phyloP scores from a whole-genome alignment of 2,113 vertebrate species.

The Strix uralensis region DNA sequence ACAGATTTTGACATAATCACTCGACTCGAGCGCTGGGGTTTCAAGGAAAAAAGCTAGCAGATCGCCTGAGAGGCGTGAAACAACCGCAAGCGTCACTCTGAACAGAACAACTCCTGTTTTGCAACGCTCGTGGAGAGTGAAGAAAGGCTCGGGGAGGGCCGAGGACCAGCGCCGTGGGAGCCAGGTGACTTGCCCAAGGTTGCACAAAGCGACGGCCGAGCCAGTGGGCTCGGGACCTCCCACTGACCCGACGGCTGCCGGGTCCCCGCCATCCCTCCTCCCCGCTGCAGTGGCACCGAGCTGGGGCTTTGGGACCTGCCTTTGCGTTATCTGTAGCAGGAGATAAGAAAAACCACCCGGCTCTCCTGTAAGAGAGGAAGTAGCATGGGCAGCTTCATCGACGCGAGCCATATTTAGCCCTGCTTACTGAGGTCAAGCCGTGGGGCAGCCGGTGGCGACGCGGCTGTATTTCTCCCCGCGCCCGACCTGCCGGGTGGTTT shows the following conservation, averaged over 20 bases:
- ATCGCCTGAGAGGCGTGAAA: background rate
- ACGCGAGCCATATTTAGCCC: background rate
- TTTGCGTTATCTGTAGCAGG: background rate
- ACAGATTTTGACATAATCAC: background rate
- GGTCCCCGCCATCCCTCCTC: fast-evolving
- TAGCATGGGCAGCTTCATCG: background rate
- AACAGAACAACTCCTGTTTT: background rate
- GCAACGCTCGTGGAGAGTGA: background rate
- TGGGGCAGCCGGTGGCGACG: fast-evolving
- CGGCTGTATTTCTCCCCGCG: fast-evolving
- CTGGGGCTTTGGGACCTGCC: background rate
- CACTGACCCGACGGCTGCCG: fast-evolving
- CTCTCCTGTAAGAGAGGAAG: background rate
- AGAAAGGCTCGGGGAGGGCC: background rate
- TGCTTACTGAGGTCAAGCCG: background rate
- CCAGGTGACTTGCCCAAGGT: background rate
- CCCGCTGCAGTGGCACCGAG: fast-evolving
- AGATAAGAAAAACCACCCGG: background rate
- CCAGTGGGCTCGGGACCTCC: fast-evolving
- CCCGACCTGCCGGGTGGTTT: background rate
- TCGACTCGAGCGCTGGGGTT: background rate
- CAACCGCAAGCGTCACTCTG: background rate
- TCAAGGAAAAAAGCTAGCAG: background rate
- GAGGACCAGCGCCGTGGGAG: background rate
- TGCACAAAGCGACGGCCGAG: background rate